Base-by-base conservation (phyloP, 2,888 invertebrate genomes). In the Meteorus colon region DNA sequence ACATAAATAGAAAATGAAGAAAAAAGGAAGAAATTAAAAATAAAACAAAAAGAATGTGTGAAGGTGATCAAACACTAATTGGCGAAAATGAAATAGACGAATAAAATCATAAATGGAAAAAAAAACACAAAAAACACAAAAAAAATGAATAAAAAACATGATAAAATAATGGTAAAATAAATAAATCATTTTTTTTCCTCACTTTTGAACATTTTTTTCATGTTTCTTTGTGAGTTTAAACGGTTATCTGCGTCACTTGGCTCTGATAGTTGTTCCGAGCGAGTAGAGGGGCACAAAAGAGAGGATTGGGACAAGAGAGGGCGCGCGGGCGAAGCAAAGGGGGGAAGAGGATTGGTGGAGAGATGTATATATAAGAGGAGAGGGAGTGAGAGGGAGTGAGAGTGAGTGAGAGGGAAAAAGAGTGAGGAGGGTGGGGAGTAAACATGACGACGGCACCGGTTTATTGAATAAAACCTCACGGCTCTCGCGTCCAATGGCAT, bases 381-480 rank as follows among this genome's bases (percentile, higher is more conserved):
- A 24, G 41, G 41, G 41, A 41, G 41, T 41, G 34, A 59, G 31
- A 37, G 16, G 37, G 60, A 34, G 31, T 14, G 37, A n/a, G 12
- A 1, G 31, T 16, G 31, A 59, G 34, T 41, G 59, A 41, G 41
- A 24, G 24, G 24, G 24, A 24, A 24, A 24, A 24, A 24, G 24
- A 24, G 24, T 24, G 24, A 24, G 24, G 24, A 24, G 24, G 24
- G 24, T 29, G 34, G 37, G 60, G 45, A 41, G 65, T 59, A 75
- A 70, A 55, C 51, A 37, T 16, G 48, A 63, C 37, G 70, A 73
- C 45, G 74, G 70, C 77, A 75, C 68, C 59, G 59, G 62, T 78
- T 78, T 78, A 76, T 79, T 72, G 74, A 79, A 76, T 79, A 79
- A 76, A 78, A 48, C 65, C 73, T 73, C 62, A 59, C 74, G 69